Conservation (phyloP, 2,797 vertebrate genomes). For the Fringilla coelebs region DNA sequence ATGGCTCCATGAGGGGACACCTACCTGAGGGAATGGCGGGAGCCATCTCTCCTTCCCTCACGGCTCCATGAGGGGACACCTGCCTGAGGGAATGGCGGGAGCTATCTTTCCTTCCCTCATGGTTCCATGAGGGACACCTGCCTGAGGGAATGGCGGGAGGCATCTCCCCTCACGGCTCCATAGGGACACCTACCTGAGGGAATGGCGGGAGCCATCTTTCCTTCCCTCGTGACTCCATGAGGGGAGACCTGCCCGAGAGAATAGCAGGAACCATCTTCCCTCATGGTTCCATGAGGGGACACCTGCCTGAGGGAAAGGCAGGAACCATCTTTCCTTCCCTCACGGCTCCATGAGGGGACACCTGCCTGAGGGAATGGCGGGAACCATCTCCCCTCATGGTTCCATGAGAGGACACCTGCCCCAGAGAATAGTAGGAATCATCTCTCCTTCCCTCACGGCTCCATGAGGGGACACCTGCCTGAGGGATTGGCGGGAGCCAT, state of each 20-base stretch:
- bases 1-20: neutral
- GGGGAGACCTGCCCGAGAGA: fast-evolving
- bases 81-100: no score
- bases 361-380: fast-evolving
- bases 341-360: fast-evolving
- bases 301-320: fast-evolving
- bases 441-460: neutral
- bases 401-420: fast-evolving
- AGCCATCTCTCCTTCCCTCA: neutral
- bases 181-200: fast-evolving
- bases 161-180: fast-evolving
- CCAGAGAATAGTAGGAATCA: fast-evolving
- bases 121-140: no score
- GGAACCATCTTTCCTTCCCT: neutral
- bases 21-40: neutral
- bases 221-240: fast-evolving
- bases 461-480: neutral
- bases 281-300: neutral
- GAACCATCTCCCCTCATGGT: fast-evolving
- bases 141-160: fast-evolving
- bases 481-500: fast-evolving
- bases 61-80: neutral
- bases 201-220: fast-evolving
- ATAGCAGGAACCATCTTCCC: fast-evolving
- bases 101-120: neutral